Evolutionary conservation across 2,888 invertebrate genomes (phyloP).

Genomic region (Anorthoa munda): DNA sequence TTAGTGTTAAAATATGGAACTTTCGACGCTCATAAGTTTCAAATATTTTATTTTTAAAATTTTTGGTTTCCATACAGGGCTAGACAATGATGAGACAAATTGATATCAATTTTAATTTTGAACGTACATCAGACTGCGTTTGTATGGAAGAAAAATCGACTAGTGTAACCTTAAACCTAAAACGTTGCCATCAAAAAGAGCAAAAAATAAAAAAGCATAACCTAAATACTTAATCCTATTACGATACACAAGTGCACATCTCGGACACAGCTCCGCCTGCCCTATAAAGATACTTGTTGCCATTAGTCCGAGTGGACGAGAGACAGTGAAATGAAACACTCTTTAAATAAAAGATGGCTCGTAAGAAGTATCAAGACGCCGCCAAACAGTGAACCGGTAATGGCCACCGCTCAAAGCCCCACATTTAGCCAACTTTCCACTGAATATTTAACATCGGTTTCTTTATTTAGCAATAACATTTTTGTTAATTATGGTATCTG

Average conservation of each 20-base stretch:
- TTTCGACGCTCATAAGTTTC: no score
- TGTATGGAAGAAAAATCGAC: no score
- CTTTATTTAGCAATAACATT: slow-evolving; percentile 72
- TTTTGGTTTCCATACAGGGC: no score
- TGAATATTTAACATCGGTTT: slow-evolving; percentile 82
- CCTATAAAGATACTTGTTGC: slow-evolving; percentile 47
- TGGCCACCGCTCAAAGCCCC: slow-evolving; percentile 75
- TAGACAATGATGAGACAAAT: no score
- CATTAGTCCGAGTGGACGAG: slow-evolving; percentile 59
- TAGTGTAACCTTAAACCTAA: no score
- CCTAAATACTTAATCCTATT: slow-evolving; percentile 31
- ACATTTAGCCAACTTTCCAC: slow-evolving; percentile 78
- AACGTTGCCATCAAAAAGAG: no score
- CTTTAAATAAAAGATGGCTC: slow-evolving; percentile 81
- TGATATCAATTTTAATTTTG: no score
- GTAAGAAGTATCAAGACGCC: slow-evolving; percentile 67
- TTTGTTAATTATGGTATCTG: slow-evolving; percentile 54
- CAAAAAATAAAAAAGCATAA: slow-evolving; percentile 2
- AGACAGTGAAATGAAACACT: slow-evolving; percentile 76
- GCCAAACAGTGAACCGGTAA: slow-evolving; percentile 73
- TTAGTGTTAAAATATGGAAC: no score
- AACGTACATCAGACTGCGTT: no score
- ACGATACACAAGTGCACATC: slow-evolving; percentile 28
- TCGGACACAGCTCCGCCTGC: slow-evolving; percentile 18
- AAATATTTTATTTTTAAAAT: no score